phyloP scores from a whole-genome alignment of 2,888 invertebrate genomes.

The Nowickia ferox region DNA sequence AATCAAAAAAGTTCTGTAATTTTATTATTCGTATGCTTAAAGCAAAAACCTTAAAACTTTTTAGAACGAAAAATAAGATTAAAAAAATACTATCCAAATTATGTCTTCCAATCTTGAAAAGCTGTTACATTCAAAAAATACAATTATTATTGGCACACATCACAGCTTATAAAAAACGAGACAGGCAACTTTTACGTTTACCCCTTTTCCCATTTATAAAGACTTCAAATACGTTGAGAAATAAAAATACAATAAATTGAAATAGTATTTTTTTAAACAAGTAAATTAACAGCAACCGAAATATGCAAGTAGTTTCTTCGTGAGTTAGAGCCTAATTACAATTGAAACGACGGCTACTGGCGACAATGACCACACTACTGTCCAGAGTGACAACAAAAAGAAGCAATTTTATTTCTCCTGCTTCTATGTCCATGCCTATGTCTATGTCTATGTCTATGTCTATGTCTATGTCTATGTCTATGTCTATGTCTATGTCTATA shows the following conservation, averaged over 20 bases:
- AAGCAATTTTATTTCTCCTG: too few species aligned
- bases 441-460: too few species aligned
- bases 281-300: conserved; percentile 37
- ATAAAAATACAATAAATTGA: conserved; percentile 17
- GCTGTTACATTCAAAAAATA: conserved; percentile 3
- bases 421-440: too few species aligned
- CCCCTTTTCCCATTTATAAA: conserved; percentile 1
- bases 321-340: too few species aligned
- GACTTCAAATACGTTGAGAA: conserved; percentile 7
- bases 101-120: conserved; percentile 37
- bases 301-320: neutral
- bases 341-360: too few species aligned
- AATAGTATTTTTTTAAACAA: conserved; percentile 54
- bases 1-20: neutral
- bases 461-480: too few species aligned
- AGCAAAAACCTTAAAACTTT: too few species aligned
- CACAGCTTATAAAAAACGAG: conserved; percentile 49
- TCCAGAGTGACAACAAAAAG: too few species aligned
- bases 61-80: too few species aligned
- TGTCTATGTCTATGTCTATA: too few species aligned
- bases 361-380: too few species aligned
- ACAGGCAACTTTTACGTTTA: conserved; percentile 50
- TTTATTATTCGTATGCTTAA: neutral
- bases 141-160: conserved; percentile 33
- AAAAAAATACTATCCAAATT: conserved; percentile 39